phyloP scores from a whole-genome alignment of 2,888 invertebrate genomes.

The Congeria kusceri region DNA sequence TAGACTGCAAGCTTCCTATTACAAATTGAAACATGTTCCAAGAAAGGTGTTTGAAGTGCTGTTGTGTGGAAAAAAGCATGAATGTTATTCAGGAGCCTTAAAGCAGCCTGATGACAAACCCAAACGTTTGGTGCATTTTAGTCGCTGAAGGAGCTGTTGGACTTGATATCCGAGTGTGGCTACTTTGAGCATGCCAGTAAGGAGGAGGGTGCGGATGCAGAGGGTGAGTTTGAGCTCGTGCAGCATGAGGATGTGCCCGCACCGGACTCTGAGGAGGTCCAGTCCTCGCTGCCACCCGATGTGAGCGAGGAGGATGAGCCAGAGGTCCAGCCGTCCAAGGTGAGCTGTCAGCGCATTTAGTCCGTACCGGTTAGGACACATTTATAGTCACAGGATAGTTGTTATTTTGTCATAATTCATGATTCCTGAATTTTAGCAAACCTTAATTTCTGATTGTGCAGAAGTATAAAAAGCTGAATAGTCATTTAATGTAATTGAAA shows the following conservation, averaged over 20 bases:
- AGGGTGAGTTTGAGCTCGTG: slow-evolving; percentile 66
- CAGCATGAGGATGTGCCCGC: slow-evolving; percentile 62
- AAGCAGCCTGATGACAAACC: background rate
- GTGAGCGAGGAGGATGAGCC: slow-evolving; percentile 47
- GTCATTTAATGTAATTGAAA: no score
- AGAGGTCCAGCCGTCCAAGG: background rate
- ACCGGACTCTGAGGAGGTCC: slow-evolving; percentile 67
- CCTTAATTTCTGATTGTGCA: no score
- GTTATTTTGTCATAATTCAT: no score
- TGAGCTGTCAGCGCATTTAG: background rate
- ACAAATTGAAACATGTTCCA: no score
- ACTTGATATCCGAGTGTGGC: slow-evolving; percentile 92
- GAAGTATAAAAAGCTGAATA: no score
- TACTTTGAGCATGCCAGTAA: slow-evolving; percentile 90
- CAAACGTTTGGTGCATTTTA: slow-evolving; percentile 7
- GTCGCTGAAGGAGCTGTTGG: slow-evolving; percentile 92
- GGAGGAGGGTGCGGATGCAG: slow-evolving; percentile 49
- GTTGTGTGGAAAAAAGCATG: no score
- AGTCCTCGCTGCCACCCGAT: slow-evolving; percentile 68
- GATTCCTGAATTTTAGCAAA: no score
- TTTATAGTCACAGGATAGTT: no score
- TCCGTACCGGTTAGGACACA: no score
- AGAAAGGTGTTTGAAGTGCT: no score
- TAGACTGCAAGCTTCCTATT: no score
- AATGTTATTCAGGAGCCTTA: no score